These are phyloP conservation scores for Paratilapia polleni DNA, from an alignment of 2,113 vertebrate genomes.

Conservation along the genomic window DNA sequence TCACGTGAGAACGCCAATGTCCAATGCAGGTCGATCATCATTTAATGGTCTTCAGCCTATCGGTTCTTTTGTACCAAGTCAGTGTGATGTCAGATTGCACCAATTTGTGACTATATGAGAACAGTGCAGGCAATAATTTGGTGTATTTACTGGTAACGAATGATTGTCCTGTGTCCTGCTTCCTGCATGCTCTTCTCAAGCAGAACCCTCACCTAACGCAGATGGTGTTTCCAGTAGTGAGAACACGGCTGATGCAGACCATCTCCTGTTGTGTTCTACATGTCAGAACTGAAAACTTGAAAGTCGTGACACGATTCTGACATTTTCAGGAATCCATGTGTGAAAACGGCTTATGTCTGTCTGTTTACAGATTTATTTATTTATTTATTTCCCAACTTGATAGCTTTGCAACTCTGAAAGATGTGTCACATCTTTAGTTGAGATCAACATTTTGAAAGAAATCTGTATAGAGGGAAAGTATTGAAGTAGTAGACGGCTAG, in stretches of 20 bases:
- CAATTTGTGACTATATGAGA: background rate
- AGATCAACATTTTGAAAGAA: background rate
- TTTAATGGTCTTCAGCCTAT: background rate
- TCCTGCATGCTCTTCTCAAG: background rate
- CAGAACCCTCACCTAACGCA: background rate
- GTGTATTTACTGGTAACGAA: background rate
- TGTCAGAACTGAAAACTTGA: too few species aligned
- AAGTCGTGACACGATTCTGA: background rate
- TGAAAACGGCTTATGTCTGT: background rate
- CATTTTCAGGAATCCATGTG: background rate
- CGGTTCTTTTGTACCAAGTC: background rate
- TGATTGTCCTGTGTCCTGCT: too few species aligned
- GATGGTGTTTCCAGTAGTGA: background rate
- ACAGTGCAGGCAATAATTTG: background rate
- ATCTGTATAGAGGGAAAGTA: background rate
- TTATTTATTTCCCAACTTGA: too few species aligned
- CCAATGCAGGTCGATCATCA: background rate
- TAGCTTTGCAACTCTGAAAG: too few species aligned
- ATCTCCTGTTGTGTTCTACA: too few species aligned
- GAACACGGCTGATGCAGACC: background rate
- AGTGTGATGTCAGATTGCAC: background rate
- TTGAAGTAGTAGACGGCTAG: background rate
- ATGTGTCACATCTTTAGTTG: too few species aligned
- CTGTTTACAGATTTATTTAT: too few species aligned
- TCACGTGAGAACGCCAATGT: background rate